Evolutionary conservation across 2,113 vertebrate species (phyloP).

Genomic region (Strigops habroptila): DNA sequence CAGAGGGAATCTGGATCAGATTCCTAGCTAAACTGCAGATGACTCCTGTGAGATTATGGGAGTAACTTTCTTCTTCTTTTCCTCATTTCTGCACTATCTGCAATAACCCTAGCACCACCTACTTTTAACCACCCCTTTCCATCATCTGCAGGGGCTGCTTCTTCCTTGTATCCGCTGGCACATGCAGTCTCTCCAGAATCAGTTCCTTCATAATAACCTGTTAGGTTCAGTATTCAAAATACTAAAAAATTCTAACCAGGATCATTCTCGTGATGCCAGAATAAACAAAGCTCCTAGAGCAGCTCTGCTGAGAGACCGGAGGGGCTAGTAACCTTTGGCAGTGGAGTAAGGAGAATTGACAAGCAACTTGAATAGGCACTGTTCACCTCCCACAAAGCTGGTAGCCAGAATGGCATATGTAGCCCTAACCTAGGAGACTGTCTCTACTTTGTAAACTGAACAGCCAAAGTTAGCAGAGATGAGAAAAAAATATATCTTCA

Average conservation of each 20-base stretch:
- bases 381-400: background rate
- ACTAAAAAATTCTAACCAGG: background rate
- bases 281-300: background rate
- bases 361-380: background rate
- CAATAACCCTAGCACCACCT: background rate
- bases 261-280: background rate
- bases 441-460: background rate
- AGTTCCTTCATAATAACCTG: background rate
- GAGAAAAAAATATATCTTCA: background rate
- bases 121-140: background rate
- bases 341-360: background rate
- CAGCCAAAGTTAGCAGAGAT: background rate
- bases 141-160: background rate
- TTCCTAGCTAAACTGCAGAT: background rate
- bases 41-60: background rate
- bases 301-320: background rate
- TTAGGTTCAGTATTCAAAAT: background rate
- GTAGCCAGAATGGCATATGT: background rate
- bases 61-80: background rate
- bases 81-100: background rate
- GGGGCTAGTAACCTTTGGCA: background rate
- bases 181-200: background rate
- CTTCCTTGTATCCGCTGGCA: background rate
- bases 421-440: background rate
- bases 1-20: background rate